phyloP scores from a whole-genome alignment of 2,888 invertebrate genomes.

The Acrobasis suavella region DNA sequence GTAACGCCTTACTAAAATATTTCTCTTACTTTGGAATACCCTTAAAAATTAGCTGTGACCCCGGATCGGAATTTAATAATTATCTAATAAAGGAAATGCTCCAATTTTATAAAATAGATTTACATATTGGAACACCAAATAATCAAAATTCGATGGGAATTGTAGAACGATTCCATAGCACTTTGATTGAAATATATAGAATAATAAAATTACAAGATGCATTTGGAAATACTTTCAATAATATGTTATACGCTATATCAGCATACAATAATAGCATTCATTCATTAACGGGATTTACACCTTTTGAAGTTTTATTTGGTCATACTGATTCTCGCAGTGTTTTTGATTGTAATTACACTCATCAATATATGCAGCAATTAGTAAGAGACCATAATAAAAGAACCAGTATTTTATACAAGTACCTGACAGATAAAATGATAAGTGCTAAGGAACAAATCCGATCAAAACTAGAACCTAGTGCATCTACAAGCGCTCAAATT shows the following conservation, averaged over 20 bases:
- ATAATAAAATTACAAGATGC: conserved; percentile 38
- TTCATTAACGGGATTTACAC: neutral
- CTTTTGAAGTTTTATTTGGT: neutral
- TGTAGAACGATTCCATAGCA: conserved; percentile 37
- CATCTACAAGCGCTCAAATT: too few species aligned
- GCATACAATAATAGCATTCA: conserved; percentile 37
- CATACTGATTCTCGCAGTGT: neutral
- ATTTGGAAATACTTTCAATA: conserved; percentile 31
- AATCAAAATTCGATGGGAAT: conserved; percentile 37
- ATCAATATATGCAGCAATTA: neutral
- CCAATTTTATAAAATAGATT: conserved; percentile 34
- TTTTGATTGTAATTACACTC: neutral
- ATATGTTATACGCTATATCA: conserved; percentile 24
- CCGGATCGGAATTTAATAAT: conserved; percentile 43
- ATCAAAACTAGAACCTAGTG: too few species aligned
- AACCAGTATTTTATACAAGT: neutral
- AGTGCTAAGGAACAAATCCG: too few species aligned
- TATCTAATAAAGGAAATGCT: conserved; percentile 31
- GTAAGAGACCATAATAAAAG: neutral
- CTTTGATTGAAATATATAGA: conserved; percentile 37
- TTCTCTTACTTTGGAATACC: too few species aligned
- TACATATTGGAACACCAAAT: conserved; percentile 36
- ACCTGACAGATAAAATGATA: neutral
- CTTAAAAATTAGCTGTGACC: conserved; percentile 36
- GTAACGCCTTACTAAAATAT: too few species aligned